A percentile compares a stretch with the other conserved stretches of the same genome.
Evolutionary conservation across 2,113 vertebrate genomes (phyloP).

Genomic region (Protobothrops flavoviridis): DNA sequence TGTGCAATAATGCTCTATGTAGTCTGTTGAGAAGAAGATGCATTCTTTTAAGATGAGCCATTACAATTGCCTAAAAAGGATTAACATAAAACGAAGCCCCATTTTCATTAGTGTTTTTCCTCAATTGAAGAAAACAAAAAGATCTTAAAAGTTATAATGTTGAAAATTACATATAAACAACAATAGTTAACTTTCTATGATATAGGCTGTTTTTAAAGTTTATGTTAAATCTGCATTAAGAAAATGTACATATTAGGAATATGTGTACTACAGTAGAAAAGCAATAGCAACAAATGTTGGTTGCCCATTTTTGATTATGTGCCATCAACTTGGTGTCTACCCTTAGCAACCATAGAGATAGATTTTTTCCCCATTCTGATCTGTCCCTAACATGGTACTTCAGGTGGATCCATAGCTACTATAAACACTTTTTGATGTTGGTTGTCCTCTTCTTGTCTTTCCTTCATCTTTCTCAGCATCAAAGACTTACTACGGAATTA

Average conservation of each 20-base stretch:
- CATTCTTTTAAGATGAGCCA: background rate
- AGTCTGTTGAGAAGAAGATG: background rate
- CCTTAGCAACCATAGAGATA: background rate
- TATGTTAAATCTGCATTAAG: background rate
- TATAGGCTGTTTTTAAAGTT: background rate
- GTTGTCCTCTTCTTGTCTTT: background rate
- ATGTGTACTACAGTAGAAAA: background rate
- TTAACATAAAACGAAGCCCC: background rate
- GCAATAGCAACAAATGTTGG: background rate
- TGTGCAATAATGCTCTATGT: background rate
- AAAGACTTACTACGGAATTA: background rate
- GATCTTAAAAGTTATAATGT: background rate
- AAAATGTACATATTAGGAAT: background rate
- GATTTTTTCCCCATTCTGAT: background rate
- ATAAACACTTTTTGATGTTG: background rate
- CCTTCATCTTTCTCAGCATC: background rate
- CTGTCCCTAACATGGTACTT: background rate
- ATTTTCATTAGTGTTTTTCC: background rate
- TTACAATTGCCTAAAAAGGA: background rate
- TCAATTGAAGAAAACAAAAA: background rate
- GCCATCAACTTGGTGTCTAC: background rate
- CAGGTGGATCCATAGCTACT: background rate
- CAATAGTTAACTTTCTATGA: background rate
- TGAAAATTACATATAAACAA: background rate
- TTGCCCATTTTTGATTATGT: background rate